Evolutionary conservation across 2,888 invertebrate genomes (phyloP).

Genomic region (Trypoxylon attenuatum): DNA sequence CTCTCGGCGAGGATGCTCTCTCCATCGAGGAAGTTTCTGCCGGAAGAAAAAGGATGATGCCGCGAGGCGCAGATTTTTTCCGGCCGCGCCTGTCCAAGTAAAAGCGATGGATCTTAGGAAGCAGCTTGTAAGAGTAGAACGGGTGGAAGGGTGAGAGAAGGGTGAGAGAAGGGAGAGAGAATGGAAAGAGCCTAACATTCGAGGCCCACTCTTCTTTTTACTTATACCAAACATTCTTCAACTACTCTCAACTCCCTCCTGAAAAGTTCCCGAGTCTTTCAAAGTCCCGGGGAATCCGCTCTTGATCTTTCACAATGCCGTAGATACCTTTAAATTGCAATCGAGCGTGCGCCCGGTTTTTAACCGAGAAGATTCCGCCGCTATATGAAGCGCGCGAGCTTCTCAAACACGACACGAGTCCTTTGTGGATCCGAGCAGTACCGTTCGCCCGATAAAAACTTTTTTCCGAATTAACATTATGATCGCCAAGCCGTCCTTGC

Average conservation of each 20-base stretch:
- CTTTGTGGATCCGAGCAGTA: background rate
- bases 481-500: no score
- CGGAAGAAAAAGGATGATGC: no score
- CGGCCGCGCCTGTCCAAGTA: conserved; percentile 25
- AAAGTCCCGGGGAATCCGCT: conserved; percentile 31
- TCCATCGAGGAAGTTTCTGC: no score
- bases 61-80: no score
- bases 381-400: conserved; percentile 2
- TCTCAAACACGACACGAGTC: background rate
- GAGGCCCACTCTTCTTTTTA: conserved; percentile 11
- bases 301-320: conserved; percentile 37
- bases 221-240: conserved; percentile 30
- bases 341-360: conserved; percentile 33
- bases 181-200: conserved; percentile 41
- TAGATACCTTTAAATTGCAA: conserved; percentile 30
- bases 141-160: conserved; percentile 28
- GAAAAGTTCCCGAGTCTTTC: conserved; percentile 36
- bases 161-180: conserved; percentile 30
- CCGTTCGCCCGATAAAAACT: background rate
- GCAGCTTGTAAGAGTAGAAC: conserved; percentile 27
- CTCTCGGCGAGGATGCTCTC: no score
- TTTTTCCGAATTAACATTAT: background rate
- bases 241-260: conserved; percentile 31
- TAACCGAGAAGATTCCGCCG: background rate
- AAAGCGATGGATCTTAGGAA: conserved; percentile 29